Evolutionary conservation across 2,888 invertebrate species (phyloP), one percentile per base, ranked within the genome.

Genomic region (Pyralis farinalis): DNA sequence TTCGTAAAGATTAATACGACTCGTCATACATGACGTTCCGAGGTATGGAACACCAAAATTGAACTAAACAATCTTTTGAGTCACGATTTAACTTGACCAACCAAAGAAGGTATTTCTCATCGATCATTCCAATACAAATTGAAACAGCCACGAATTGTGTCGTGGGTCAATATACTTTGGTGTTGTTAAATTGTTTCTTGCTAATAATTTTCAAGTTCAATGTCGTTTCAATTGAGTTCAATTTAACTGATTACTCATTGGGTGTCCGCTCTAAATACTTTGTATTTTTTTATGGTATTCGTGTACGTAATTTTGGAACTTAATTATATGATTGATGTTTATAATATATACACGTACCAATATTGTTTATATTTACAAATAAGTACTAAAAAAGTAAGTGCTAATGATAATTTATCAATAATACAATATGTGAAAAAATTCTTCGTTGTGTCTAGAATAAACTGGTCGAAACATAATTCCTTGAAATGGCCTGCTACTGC

Each of bases 1-100:
- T 85, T 77, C 75, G 71, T 84, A 79, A 80, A 80, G 81, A 82
- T 82, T 81, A 81, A 78, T 76, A 77, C 67, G 80, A 75, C 75
- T 82, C 76, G 78, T 80, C 85, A 80, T 75, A 78, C 71, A 74
- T 76, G 73, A 77, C 73, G 71, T 70, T 69, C 59, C 58, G 57
- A 55, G 63, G 65, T 63, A 71, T 58, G 55, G 57, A 63, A 68
- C 63, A 67, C 60, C 69, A 72, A 71, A 77, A 68, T 71, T 72
- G 63, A 71, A 63, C 67, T 63, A 73, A 75, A 78, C 74, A 73
- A 72, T 73, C 59, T 58, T 55, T 62, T 63, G 58, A 75, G 69
- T 72, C 77, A 77, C 71, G 72, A 71, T 58, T 25, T 51, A 53
- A 51, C 37, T 2, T 5, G 47, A 48, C 73, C 70, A 67, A 12